Base-by-base conservation (phyloP, 1,140 invertebrate species). In the Acromyrmex echinatior region DNA sequence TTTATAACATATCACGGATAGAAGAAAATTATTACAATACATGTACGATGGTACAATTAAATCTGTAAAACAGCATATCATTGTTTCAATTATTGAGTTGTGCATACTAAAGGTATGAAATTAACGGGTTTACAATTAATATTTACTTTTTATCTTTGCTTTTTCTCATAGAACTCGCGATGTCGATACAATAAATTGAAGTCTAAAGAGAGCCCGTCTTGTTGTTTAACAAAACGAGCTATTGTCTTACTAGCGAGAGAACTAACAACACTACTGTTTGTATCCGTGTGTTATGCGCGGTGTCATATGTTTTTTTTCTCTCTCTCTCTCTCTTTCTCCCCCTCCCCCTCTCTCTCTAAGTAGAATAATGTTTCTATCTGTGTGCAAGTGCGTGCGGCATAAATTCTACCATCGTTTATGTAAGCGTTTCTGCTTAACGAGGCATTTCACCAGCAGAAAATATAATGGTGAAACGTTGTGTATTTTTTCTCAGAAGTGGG, bases 401-500 rank as follows among this genome's bases (percentile, higher is more conserved):
- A 78, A 89, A 90, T 89, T 89, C 66, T 63, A 16, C 85, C n/a
- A 21, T 80, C 78, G 62, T 63, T 70, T 86, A 51, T 31, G 58
- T 78, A 87, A 87, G 70, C 58, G 70, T 78, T 87, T 84, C 53
- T 63, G 56, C 39, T 82, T 21, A 21, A 79, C 70, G 12, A 45
- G 39, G 68, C 58, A 25, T 62, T 86, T 78, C 63, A 56, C 60
- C 51, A n/a, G 63, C 28, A 25, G 21, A 49, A 16, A 18, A n/a
- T 14, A 86, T 79, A 79, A 79, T 35, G 28, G 60, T 63, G 58
- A 56, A 78, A 85, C 62, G 18, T 78, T 14, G 49, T 51, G 39
- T 76, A 78, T 39, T 51, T 18, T 28, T 66, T 21, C 73, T 53
- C 45, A 53, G 21, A 86, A 45, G n/a, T 78, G 6, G 14, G 18